Conservation (phyloP, 2,113 vertebrate genomes). For the Tyto alba region DNA sequence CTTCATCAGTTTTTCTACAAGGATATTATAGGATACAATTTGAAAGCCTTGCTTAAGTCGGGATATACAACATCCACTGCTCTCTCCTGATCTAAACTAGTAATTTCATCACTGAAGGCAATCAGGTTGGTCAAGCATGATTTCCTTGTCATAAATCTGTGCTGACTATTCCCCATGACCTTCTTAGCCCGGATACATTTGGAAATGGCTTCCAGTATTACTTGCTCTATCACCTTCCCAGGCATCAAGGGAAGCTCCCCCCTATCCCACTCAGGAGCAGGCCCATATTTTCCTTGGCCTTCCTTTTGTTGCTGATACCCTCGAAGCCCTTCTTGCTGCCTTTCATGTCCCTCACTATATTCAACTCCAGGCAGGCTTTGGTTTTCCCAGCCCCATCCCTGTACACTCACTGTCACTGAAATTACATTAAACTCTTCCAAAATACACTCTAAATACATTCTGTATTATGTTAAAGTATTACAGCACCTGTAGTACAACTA, state of each 20-base stretch:
- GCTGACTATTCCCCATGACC: background rate
- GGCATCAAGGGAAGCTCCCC: background rate
- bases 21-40: background rate
- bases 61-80: background rate
- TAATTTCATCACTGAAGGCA: background rate
- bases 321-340: background rate
- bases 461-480: background rate
- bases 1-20: background rate
- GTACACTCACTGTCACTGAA: background rate
- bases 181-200: background rate
- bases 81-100: background rate
- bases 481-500: background rate
- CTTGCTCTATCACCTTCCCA: background rate
- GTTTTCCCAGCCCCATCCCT: background rate
- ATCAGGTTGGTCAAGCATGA: background rate
- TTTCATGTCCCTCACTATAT: background rate
- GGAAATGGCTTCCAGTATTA: background rate
- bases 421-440: background rate
- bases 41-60: background rate
- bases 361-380: background rate
- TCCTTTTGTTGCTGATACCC: background rate
- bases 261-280: background rate
- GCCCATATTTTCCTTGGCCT: background rate
- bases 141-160: background rate
- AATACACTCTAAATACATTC: background rate